Percentiles rank a stretch among this genome's conserved stretches.
Evolutionary conservation across 2,113 vertebrate species (phyloP).

Genomic region (Climacteris rufus): DNA sequence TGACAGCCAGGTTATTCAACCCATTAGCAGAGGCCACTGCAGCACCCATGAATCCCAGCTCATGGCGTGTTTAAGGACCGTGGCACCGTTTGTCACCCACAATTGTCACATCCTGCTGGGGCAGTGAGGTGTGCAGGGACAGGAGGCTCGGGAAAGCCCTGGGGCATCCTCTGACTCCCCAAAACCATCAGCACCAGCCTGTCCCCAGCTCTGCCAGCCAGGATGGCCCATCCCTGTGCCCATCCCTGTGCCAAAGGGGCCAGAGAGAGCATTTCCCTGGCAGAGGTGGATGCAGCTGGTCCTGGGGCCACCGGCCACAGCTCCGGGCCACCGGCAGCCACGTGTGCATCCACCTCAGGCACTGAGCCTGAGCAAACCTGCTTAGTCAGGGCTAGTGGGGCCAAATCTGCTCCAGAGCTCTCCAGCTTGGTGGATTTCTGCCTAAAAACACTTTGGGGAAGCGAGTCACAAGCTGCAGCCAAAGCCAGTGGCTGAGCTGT

Average conservation of each 20-base stretch:
- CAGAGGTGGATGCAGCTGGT: background rate
- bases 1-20: background rate
- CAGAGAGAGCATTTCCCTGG: background rate
- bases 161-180: background rate
- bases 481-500: background rate
- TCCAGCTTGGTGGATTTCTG: background rate
- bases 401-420: slow-evolving; percentile 1
- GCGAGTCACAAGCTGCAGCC: background rate
- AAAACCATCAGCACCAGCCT: background rate
- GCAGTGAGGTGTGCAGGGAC: background rate
- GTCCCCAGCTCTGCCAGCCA: background rate
- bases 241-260: too few relatives aligned
- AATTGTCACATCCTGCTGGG: background rate
- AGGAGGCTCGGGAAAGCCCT: background rate
- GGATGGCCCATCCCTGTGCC: background rate
- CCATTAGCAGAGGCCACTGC: background rate
- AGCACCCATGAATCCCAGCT: background rate
- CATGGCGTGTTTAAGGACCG: background rate
- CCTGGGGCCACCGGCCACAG: background rate
- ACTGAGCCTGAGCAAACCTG: background rate
- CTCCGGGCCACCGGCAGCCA: background rate
- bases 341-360: background rate
- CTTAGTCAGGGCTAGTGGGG: slow-evolving; percentile 10
- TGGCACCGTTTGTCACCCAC: background rate
- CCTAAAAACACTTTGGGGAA: background rate